Base-by-base conservation (phyloP, 2,797 vertebrate species). In the Crocidura indochinensis region DNA sequence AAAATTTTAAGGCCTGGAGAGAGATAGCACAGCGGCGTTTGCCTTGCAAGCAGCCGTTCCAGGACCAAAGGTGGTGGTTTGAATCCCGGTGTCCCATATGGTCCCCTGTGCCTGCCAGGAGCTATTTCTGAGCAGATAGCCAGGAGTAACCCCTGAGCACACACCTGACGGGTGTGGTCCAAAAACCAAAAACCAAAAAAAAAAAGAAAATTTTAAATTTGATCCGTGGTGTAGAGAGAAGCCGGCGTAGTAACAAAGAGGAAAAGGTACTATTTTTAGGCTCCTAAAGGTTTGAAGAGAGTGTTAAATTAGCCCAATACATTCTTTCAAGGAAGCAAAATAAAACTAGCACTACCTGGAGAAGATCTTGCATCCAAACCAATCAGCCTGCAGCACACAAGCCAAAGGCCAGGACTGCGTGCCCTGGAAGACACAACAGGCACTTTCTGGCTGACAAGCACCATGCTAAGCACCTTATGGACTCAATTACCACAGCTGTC, bases 1-100 rank as follows among this genome's bases (percentile, higher is more conserved):
- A 87, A 83, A 72, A 22, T 72, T 72, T 67, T 79, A 84, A 74
- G 38, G n/a, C n/a, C n/a, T n/a, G n/a, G n/a, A n/a, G n/a, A n/a
- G n/a, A n/a, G n/a, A n/a, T n/a, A n/a, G n/a, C n/a, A n/a, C n/a
- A n/a, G n/a, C n/a, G n/a, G n/a, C n/a, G n/a, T n/a, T n/a, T n/a
- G n/a, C n/a, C n/a, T n/a, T n/a, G n/a, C n/a, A n/a, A n/a, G n/a
- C n/a, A n/a, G n/a, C n/a, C n/a, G n/a, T n/a, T n/a, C n/a, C n/a
- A n/a, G n/a, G n/a, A n/a, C n/a, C n/a, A n/a, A n/a, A n/a, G n/a
- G n/a, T n/a, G n/a, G n/a, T n/a, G n/a, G n/a, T n/a, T n/a, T n/a
- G n/a, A n/a, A n/a, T n/a, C n/a, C n/a, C n/a, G n/a, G n/a, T n/a
- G n/a, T n/a, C n/a, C n/a, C n/a, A n/a, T n/a, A n/a, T n/a, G n/a